These are phyloP conservation scores for Homarus americanus DNA, from an alignment of 1,140 invertebrate species.

Conservation along the genomic window DNA sequence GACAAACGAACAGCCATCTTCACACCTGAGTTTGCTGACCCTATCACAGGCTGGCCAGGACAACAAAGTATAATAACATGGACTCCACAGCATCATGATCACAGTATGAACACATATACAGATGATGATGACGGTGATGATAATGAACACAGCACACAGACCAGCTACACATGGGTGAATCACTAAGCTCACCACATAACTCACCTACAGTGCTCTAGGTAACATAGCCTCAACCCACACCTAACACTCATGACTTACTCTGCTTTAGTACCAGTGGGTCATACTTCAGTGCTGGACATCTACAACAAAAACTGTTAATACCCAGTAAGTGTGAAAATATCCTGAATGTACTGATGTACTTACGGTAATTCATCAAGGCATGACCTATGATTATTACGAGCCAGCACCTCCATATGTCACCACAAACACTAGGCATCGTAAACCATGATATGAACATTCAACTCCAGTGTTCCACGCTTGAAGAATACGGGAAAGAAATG, in stretches of 20 bases:
- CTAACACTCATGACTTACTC: neutral
- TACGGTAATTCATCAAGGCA: neutral
- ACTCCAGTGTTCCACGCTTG: constrained; percentile 4
- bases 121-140: constrained; percentile 54
- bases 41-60: constrained; percentile 66
- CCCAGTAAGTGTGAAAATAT: constrained; percentile 11
- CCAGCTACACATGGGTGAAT: neutral
- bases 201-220: constrained; percentile 41
- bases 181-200: constrained; percentile 14
- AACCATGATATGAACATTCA: neutral
- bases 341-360: constrained; percentile 6
- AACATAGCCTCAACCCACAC: constrained; percentile 32
- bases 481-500: constrained; percentile 33
- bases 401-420: neutral
- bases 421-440: constrained; percentile 30
- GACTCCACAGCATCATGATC: constrained; percentile 58
- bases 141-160: constrained; percentile 41
- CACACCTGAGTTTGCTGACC: constrained; percentile 66
- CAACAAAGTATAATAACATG: constrained; percentile 57
- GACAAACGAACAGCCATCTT: constrained; percentile 40
- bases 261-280: constrained; percentile 4
- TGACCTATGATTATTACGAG: neutral
- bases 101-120: constrained; percentile 65
- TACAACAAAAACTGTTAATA: constrained; percentile 15
- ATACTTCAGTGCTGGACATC: constrained; percentile 31